Base-by-base conservation (phyloP, 2,797 vertebrate species). In the Triplophysa bombifrons region DNA sequence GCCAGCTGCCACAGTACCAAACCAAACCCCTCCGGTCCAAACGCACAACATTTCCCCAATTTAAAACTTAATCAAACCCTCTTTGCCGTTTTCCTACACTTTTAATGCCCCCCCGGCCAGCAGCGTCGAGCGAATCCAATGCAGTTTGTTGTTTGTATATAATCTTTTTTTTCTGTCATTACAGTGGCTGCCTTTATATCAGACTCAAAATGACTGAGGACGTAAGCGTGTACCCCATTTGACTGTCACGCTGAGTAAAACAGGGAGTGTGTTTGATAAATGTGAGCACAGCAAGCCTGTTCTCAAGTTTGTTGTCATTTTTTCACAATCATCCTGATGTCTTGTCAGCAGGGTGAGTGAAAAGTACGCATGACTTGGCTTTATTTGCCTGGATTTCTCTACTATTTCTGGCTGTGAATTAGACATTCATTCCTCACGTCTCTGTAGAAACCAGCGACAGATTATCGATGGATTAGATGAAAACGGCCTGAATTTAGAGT, bases 391-490 rank as follows among this genome's bases (percentile, higher is more conserved):
- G 76, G 44, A 76, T 81, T 83, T 69, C 56, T 66, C 20, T 70
- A n/a, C 75, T 61, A 78, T 64, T 83, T 80, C 56, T 66, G 70
- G 83, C 77, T 87, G 61, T 84, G 81, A 84, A 75, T 85, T 85
- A 73, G 60, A 71, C 80, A 86, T 87, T 84, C 83, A 83, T 64
- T 60, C 50, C 72, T 80, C 68, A 17, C 75, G 83, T 80, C 83
- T 87, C 71, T 41, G 69, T 41, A 78, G 76, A 87, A 64, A 65
- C 87, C 82, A 81, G 80, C 80, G 77, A 67, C 72, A 76, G 78
- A 90, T 90, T 88, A 86, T 87, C 61, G 84, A 82, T 72, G 85
- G 88, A 90, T 90, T 88, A 84, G 91, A 91, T 20, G 86, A 88
- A 63, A 70, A 73, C 56, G 48, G 74, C 22, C 66, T 55, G 56